Percentiles rank a stretch among this genome's conserved stretches.
Conservation (phyloP, 2,113 vertebrate species). For the Taurulus bubalis region DNA sequence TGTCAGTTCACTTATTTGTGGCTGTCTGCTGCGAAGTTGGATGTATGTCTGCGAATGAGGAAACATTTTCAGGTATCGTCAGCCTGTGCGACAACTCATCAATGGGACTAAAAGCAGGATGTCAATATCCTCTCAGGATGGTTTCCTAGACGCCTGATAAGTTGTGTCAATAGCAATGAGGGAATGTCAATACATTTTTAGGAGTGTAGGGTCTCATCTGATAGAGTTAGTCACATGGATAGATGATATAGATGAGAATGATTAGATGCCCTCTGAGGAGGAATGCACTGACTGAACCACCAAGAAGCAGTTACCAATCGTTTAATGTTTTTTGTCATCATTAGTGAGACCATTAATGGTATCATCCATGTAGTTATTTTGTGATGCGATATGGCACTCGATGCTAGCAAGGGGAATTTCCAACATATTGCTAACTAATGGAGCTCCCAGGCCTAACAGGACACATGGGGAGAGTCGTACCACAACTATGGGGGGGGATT, state of each 20-base stretch:
- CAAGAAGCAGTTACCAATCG: neutral
- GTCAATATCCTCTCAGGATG: conserved; percentile 82
- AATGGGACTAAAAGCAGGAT: conserved; percentile 79
- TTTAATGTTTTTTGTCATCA: conserved; percentile 14
- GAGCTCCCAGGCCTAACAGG: conserved; percentile 69
- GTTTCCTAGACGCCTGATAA: conserved; percentile 83
- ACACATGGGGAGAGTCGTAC: conserved; percentile 79
- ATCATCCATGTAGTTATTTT: conserved; percentile 40
- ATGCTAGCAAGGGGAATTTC: conserved; percentile 58
- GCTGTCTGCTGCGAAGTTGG: conserved; percentile 32
- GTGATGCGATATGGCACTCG: conserved; percentile 14
- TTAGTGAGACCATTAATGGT: conserved; percentile 26
- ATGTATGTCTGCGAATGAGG: conserved; percentile 14
- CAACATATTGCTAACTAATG: conserved; percentile 47
- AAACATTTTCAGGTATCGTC: conserved; percentile 39
- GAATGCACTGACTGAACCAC: conserved; percentile 15
- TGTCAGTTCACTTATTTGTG: conserved; percentile 51
- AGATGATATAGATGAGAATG: conserved; percentile 55
- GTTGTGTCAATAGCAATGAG: conserved; percentile 87
- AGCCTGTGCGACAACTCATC: conserved; percentile 76
- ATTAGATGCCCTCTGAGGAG: conserved; percentile 29
- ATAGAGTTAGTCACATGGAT: conserved; percentile 59
- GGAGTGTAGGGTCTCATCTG: conserved; percentile 64
- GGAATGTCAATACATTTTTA: conserved; percentile 83
- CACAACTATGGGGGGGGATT: conserved; percentile 81